Conservation (phyloP, 2,113 vertebrate genomes). For the Nothobranchius kuhntae region DNA sequence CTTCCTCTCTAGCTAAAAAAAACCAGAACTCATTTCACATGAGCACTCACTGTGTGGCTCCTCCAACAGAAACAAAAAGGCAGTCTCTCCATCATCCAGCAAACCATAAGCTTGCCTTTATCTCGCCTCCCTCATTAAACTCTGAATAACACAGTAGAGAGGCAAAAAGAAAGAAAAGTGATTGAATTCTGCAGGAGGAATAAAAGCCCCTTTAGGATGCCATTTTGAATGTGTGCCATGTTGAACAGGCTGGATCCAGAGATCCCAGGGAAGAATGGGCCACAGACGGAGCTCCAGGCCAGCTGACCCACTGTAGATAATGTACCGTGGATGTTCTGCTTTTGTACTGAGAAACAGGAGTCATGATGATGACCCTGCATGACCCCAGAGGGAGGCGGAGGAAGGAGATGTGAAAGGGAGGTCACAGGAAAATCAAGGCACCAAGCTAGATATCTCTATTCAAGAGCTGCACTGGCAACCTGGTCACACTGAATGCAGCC, state of each 20-base stretch:
- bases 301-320: slow-evolving; percentile 63
- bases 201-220: slow-evolving; percentile 66
- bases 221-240: slow-evolving; percentile 70
- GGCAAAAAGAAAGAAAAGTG: slow-evolving; percentile 51
- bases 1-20: slow-evolving; percentile 37
- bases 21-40: slow-evolving; percentile 54
- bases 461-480: slow-evolving; percentile 43
- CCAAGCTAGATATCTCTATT: slow-evolving; percentile 62
- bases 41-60: slow-evolving; percentile 54
- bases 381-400: slow-evolving; percentile 34
- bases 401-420: slow-evolving; percentile 46
- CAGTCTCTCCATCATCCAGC: slow-evolving; percentile 60
- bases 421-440: slow-evolving; percentile 45
- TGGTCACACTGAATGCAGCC: slow-evolving; percentile 47
- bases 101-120: slow-evolving; percentile 71
- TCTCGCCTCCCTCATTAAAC: slow-evolving; percentile 65
- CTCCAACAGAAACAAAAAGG: slow-evolving; percentile 60
- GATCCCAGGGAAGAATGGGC: slow-evolving; percentile 54
- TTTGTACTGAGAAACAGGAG: slow-evolving; percentile 51
- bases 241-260: slow-evolving; percentile 55
- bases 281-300: slow-evolving; percentile 47
- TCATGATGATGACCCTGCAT: slow-evolving; percentile 50
- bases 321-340: slow-evolving; percentile 51
- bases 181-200: slow-evolving; percentile 63
- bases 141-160: slow-evolving; percentile 66